Evolutionary conservation across 2,113 vertebrate genomes (phyloP).

Genomic region (Chroicocephalus ridibundus): DNA sequence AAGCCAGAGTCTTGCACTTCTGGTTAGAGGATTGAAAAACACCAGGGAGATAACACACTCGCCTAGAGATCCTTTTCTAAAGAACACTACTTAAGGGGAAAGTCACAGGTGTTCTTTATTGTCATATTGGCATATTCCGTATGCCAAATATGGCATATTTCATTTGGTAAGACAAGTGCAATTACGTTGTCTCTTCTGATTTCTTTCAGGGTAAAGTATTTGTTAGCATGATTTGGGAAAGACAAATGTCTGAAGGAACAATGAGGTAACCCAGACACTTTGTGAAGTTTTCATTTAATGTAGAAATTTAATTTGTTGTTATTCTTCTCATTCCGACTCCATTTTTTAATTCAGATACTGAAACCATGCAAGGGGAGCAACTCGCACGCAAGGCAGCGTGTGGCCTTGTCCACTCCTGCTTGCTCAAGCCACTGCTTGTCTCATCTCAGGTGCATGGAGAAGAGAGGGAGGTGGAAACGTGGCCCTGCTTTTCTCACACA

Average conservation of each 20-base stretch:
- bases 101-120: neutral
- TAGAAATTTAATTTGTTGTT: neutral
- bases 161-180: neutral
- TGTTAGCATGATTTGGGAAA: neutral
- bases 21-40: neutral
- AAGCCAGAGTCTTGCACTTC: neutral
- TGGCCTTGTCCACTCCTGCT: neutral
- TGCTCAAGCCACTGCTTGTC: neutral
- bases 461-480: rapidly evolving
- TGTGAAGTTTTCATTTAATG: neutral
- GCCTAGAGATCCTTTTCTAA: neutral
- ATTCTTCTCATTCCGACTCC: neutral
- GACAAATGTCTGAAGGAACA: neutral
- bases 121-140: neutral
- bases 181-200: neutral
- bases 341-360: neutral
- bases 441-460: neutral
- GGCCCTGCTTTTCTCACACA: neutral
- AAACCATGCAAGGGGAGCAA: neutral
- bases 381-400: rapidly evolving
- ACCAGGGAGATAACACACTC: neutral
- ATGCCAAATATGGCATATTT: neutral
- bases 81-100: neutral
- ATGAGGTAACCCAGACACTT: neutral
- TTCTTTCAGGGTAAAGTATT: neutral